Percentiles rank a stretch among this genome's conserved stretches.
phyloP scores from a whole-genome alignment of 2,113 vertebrate genomes.

The Lipophrys pholis region DNA sequence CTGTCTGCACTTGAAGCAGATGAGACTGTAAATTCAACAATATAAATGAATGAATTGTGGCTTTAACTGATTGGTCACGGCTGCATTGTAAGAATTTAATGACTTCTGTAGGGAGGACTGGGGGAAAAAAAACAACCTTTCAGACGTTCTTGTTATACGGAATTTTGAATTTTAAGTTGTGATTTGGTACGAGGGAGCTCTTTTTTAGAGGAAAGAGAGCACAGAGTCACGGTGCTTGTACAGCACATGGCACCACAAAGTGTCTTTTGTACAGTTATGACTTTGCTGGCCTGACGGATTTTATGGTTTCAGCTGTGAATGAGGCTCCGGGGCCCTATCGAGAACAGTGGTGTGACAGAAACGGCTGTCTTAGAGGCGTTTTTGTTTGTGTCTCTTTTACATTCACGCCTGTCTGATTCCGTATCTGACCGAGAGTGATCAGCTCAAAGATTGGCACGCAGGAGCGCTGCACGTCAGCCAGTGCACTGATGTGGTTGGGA shows the following conservation, averaged over 20 bases:
- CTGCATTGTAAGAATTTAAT: conserved; percentile 10
- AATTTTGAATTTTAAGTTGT: conserved; percentile 16
- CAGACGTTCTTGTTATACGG: not conserved
- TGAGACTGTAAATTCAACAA: conserved; percentile 27
- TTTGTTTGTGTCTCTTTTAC: conserved; percentile 40
- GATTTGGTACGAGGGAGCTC: conserved; percentile 16
- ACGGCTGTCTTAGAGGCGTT: conserved; percentile 1
- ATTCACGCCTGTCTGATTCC: conserved; percentile 46
- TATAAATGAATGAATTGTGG: conserved; percentile 21
- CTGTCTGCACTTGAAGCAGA: conserved; percentile 5
- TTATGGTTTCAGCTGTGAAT: conserved; percentile 42
- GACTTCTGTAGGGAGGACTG: not conserved
- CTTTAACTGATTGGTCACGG: conserved; percentile 1
- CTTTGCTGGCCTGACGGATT: conserved; percentile 23
- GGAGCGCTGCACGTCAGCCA: not conserved
- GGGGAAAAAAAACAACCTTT: conserved; percentile 11
- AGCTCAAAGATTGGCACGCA: conserved; percentile 33
- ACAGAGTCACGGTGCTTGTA: not conserved
- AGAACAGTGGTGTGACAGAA: conserved; percentile 23
- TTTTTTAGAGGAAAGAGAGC: conserved; percentile 4
- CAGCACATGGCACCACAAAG: conserved; percentile 31
- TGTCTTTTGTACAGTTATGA: conserved; percentile 48
- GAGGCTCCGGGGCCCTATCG: conserved; percentile 14
- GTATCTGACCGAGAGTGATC: conserved; percentile 29
- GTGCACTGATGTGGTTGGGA: conserved; percentile 1